Evolutionary conservation across 2,797 vertebrate species (phyloP).

Genomic region (Malurus splendens): DNA sequence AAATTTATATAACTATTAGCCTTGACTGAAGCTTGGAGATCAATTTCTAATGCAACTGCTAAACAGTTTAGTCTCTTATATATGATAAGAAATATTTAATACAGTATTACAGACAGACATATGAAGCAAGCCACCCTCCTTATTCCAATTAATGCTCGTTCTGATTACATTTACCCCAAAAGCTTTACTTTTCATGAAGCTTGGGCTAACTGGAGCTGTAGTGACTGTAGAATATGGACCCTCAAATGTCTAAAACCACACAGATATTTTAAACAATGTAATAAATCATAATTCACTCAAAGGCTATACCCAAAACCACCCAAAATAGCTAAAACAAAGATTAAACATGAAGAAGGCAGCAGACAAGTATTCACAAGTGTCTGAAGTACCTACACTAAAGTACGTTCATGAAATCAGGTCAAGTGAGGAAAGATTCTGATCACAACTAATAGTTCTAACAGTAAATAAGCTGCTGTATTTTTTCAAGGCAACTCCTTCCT

Average conservation of each 20-base stretch:
- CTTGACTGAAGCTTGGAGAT: background rate
- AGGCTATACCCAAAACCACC: background rate
- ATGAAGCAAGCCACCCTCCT: background rate
- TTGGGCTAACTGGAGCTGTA: background rate
- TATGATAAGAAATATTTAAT: background rate
- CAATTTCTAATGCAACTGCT: background rate
- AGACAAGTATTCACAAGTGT: background rate
- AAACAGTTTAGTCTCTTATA: background rate
- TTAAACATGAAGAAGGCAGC: background rate
- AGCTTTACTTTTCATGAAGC: background rate
- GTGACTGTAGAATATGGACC: background rate
- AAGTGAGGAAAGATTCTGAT: background rate
- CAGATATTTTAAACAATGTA: background rate
- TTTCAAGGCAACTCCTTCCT: background rate
- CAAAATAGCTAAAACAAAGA: background rate
- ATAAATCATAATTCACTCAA: background rate
- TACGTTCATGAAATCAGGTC: background rate
- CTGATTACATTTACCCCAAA: background rate
- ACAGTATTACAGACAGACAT: background rate
- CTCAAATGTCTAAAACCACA: background rate
- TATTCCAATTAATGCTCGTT: background rate
- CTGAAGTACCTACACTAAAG: background rate
- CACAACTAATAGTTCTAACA: background rate
- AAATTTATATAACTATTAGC: background rate
- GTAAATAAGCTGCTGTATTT: fast-evolving